phyloP scores from a whole-genome alignment of 1,140 invertebrate genomes.

The Hylyphantes graminicola region DNA sequence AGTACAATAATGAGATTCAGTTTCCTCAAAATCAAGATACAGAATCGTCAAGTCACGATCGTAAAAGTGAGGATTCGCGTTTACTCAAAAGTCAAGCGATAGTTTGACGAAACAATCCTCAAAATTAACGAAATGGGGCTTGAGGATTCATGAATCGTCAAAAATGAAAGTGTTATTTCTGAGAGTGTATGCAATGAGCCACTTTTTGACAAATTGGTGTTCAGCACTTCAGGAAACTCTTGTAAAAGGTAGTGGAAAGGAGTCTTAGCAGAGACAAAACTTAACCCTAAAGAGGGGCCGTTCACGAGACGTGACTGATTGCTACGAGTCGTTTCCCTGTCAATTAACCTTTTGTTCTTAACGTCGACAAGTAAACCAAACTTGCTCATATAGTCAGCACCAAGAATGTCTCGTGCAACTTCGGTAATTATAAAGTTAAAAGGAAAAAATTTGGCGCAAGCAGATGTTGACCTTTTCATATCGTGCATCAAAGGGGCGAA shows the following conservation, averaged over 20 bases:
- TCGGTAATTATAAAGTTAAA: not conserved
- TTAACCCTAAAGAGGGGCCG: not conserved
- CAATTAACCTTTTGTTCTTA: not conserved
- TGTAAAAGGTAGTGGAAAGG: not conserved
- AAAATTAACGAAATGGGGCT: no score
- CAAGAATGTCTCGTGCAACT: not conserved
- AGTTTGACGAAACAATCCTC: no score
- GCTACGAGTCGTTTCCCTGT: not conserved
- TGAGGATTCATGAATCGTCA: no score
- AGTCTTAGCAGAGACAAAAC: not conserved
- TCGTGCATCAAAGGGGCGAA: not conserved
- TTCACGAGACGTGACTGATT: not conserved
- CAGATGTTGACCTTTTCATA: not conserved
- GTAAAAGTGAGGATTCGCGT: no score
- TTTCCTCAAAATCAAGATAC: no score
- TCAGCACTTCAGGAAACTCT: not conserved
- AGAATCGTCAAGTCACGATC: no score
- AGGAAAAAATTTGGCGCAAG: not conserved
- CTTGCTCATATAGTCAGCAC: not conserved
- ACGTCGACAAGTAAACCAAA: not conserved
- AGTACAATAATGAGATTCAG: no score
- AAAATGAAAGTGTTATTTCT: no score
- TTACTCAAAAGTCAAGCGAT: no score
- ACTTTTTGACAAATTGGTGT: not conserved
- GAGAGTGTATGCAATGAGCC: no score